Evolutionary conservation across 2,888 invertebrate species (phyloP), one percentile per base, ranked within the genome.

Genomic region (Ophonus ardosiacus): DNA sequence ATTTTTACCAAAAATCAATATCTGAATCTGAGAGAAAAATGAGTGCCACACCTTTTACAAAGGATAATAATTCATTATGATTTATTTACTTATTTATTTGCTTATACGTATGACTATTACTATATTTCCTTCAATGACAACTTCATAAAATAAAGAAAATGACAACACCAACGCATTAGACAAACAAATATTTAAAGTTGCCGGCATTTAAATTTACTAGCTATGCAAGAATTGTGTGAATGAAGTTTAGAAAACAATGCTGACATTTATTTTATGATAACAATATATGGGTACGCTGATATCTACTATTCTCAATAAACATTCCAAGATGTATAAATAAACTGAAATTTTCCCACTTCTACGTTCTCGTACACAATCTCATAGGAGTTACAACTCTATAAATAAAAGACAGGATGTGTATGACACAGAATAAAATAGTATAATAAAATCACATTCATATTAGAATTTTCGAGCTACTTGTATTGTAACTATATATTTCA

Each of bases 191-290:
- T 43, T 74, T 43, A 43, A 43, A 74, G 71, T 43, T 43, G 71
- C 43, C 24, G 40, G 43, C 43, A 43, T 15, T 15, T 74, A 18
- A 18, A 74, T 74, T 74, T 74, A 74, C 71, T 74, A 40, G 17
- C 24, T 6, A 74, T 74, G 40, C 43, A 2, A 31, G 43, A 8
- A 40, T 43, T 74, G 40, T 74, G 10, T 74, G 71, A 74, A 74
- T 74, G 71, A 74, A 74, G 43, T 74, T 74, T 71, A 17, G 71
- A 74, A 74, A 74, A 74, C 71, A 74, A 74, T 74, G 18, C 38
- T 74, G 71, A 74, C 71, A 74, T 74, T 74, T 43, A 74, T 74
- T 10, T 74, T 18, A 74, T 43, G 71, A 74, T 74, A 74, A 74
- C 71, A 74, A 40, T 74, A 68, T 17, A 51, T 10, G 13, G 10